Conservation (phyloP, 2,113 vertebrate genomes). For the Pelusios castaneus region DNA sequence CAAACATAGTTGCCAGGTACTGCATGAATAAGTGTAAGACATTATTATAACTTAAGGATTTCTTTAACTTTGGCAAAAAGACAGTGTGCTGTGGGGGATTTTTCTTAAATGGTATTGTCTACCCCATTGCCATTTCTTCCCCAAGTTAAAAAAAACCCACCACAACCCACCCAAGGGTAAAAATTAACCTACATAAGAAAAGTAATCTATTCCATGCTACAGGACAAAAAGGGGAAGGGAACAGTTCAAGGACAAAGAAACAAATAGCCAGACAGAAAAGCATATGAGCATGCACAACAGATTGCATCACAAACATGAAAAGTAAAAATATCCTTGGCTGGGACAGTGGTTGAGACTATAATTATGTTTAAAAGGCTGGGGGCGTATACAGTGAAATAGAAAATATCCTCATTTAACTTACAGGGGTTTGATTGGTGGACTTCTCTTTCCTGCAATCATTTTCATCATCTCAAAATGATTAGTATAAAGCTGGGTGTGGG, state of each 20-base stretch:
- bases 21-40: not conserved
- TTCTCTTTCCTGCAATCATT: conserved; percentile 92
- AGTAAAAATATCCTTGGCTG: not conserved
- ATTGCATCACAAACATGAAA: not conserved
- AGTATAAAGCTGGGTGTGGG: conserved; percentile 90
- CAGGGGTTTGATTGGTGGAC: conserved; percentile 91
- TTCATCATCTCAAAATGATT: conserved; percentile 94
- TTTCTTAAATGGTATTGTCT: not conserved
- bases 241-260: not conserved
- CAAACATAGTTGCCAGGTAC: not conserved
- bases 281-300: not conserved
- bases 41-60: not conserved
- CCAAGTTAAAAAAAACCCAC: not conserved
- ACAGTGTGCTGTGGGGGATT: not conserved
- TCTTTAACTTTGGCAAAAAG: not conserved
- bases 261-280: not conserved
- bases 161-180: not conserved
- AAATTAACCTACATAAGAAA: not conserved
- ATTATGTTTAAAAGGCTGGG: not conserved
- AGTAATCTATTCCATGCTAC: not conserved
- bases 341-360: not conserved
- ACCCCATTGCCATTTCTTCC: not conserved
- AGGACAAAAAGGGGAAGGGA: accelerated
- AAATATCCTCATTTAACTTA: conserved; percentile 40
- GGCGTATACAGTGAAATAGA: not conserved